Percentiles rank a stretch among this genome's conserved stretches.
Evolutionary conservation across 2,888 invertebrate species (phyloP).

Genomic region (Syritta pipiens): DNA sequence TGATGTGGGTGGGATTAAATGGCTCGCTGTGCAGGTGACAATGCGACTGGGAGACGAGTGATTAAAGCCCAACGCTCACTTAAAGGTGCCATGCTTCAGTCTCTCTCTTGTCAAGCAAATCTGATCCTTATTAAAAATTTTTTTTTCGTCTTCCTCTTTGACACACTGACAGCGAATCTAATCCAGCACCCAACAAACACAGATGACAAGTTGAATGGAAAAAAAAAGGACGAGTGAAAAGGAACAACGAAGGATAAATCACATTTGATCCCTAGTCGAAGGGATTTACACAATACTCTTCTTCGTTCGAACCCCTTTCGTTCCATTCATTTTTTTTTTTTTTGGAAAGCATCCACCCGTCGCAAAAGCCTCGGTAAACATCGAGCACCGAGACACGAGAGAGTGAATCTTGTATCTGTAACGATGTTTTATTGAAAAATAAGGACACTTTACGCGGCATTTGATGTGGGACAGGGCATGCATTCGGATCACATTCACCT

Average conservation of each 20-base stretch:
- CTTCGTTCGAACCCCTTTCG: constrained; percentile 10
- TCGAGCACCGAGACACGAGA: constrained; percentile 41
- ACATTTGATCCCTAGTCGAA: constrained; percentile 35
- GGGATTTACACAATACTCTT: constrained; percentile 21
- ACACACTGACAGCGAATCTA: constrained; percentile 7
- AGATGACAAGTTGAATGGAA: constrained; percentile 18
- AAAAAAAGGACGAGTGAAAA: neutral
- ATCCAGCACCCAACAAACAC: neutral
- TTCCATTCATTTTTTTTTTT: too few relatives aligned
- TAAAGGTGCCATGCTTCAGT: too few relatives aligned
- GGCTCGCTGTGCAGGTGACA: constrained; percentile 59
- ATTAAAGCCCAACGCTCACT: too few relatives aligned
- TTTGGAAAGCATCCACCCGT: constrained; percentile 43
- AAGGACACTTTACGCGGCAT: constrained; percentile 58
- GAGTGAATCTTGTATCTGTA: constrained; percentile 57
- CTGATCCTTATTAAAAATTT: constrained; percentile 3
- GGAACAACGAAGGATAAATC: constrained; percentile 43
- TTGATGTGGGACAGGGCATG: constrained; percentile 35
- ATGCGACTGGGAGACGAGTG: too few relatives aligned
- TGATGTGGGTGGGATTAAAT: constrained; percentile 63
- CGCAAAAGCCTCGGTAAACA: constrained; percentile 51
- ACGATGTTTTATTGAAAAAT: constrained; percentile 68
- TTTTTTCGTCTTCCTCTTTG: neutral
- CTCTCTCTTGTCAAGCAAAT: too few relatives aligned
- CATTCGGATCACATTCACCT: constrained; percentile 9